phyloP scores from a whole-genome alignment of 2,888 invertebrate genomes.

The Cremastinae sp. region DNA sequence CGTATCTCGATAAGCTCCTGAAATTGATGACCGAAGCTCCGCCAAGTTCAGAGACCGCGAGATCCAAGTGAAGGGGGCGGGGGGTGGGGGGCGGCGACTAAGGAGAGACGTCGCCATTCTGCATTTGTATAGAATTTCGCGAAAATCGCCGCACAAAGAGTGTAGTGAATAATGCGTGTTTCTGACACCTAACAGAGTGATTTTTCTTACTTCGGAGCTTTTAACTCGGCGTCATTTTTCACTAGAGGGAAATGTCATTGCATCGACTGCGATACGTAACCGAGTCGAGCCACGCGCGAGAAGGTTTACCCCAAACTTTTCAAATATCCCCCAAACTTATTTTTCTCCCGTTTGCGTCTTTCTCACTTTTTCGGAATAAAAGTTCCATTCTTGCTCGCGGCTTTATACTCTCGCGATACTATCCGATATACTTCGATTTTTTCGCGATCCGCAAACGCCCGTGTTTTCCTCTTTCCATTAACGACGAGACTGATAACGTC shows the following conservation, averaged over 20 bases:
- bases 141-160: conserved; percentile 27
- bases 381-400: no score
- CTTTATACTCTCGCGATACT: no score
- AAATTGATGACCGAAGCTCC: conserved; percentile 71
- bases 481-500: no score
- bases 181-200: conserved; percentile 65
- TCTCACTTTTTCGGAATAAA: no score
- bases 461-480: no score
- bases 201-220: conserved; percentile 76
- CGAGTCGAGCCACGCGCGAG: conserved; percentile 14
- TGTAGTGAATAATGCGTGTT: conserved; percentile 60
- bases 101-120: conserved; percentile 32
- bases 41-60: conserved; percentile 52
- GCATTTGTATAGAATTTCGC: conserved; percentile 44
- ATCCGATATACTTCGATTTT: no score
- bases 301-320: conserved; percentile 30
- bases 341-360: no score
- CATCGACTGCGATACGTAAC: conserved; percentile 34
- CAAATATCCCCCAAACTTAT: conserved; percentile 49
- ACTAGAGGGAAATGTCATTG: conserved; percentile 60
- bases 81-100: conserved; percentile 22
- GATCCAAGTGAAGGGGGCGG: conserved; percentile 57
- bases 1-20: conserved; percentile 57
- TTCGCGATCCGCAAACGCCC: no score
- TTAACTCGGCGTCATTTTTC: conserved; percentile 75